Conservation (phyloP, 2,113 vertebrate genomes). For the Nanger granti region DNA sequence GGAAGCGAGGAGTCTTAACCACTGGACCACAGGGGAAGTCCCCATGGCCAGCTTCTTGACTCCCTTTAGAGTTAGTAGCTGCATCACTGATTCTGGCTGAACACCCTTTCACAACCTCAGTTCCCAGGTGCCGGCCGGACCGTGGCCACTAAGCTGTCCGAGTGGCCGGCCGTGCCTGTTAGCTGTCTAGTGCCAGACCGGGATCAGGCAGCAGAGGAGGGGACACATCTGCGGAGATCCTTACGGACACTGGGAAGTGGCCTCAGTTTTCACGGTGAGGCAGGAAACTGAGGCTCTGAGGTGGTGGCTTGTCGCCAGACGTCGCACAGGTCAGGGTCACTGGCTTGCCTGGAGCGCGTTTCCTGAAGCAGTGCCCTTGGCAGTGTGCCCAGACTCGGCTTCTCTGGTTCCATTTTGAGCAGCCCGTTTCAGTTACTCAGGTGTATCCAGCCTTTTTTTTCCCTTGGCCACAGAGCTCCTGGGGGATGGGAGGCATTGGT, state of each 20-base stretch:
- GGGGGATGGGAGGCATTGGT: background rate
- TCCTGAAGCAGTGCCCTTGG: background rate
- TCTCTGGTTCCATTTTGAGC: background rate
- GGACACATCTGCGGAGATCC: background rate
- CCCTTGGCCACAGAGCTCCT: background rate
- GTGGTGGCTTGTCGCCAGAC: background rate
- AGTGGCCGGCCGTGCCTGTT: background rate
- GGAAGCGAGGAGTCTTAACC: background rate
- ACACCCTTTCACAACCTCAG: background rate
- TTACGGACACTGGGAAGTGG: background rate
- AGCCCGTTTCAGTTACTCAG: background rate
- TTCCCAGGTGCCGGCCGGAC: background rate
- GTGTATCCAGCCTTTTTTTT: background rate
- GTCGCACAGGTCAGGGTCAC: background rate
- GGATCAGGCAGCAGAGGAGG: fast-evolving
- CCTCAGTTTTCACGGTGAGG: background rate
- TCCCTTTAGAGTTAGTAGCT: background rate
- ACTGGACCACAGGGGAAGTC: background rate
- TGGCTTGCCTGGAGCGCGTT: background rate
- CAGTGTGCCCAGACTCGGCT: background rate
- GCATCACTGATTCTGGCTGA: background rate
- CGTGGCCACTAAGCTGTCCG: background rate
- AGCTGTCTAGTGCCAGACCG: background rate
- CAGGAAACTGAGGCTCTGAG: background rate
- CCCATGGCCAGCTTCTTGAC: background rate